Conservation (phyloP, 2,797 vertebrate genomes). For the Pangasius larnaudii region DNA sequence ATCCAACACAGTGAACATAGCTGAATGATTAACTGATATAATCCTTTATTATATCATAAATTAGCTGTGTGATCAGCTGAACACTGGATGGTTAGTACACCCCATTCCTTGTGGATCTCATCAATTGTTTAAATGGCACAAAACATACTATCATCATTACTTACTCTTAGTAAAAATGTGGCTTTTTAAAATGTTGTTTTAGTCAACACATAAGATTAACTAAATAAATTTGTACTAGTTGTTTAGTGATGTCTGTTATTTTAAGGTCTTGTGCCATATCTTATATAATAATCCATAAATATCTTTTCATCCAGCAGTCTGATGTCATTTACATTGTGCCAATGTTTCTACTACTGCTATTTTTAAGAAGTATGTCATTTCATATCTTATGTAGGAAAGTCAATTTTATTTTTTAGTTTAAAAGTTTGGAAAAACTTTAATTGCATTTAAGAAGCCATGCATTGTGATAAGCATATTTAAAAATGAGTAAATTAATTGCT, state of each 20-base stretch:
- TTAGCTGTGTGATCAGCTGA: conserved; percentile 1
- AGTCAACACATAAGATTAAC: background rate
- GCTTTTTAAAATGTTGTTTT: background rate
- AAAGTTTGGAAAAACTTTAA: background rate
- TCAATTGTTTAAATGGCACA: background rate
- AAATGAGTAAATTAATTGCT: background rate
- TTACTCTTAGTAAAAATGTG: background rate
- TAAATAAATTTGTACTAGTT: background rate
- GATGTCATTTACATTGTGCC: background rate
- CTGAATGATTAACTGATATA: conserved; percentile 19
- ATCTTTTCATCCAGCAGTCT: background rate
- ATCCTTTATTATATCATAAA: conserved; percentile 12
- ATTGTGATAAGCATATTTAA: background rate
- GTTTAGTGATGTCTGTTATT: background rate
- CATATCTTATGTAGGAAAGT: background rate
- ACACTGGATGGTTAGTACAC: background rate
- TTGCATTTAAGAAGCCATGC: background rate
- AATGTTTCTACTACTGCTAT: background rate
- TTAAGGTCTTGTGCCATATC: background rate
- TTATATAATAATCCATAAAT: background rate
- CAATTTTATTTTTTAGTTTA: background rate
- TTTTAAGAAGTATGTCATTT: background rate
- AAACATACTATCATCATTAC: background rate
- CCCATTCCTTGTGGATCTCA: background rate
- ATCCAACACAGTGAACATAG: background rate